phyloP scores from a whole-genome alignment of 2,113 vertebrate genomes.

The Paramormyrops kingsleyae region DNA sequence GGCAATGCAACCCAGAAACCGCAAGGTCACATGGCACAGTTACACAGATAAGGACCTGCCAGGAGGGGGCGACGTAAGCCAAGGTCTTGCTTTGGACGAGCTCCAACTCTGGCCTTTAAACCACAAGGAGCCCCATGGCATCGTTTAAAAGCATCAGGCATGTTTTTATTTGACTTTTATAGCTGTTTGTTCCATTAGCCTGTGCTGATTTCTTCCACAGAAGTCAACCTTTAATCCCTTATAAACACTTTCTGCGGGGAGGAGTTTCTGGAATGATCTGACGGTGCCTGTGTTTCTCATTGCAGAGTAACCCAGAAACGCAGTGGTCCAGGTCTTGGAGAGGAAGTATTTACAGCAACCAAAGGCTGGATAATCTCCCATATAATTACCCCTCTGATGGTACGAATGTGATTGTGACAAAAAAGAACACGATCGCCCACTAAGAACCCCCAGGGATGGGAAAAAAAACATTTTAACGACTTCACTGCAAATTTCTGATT shows the following conservation, averaged over 20 bases:
- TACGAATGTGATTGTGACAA: not conserved
- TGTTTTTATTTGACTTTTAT: not conserved
- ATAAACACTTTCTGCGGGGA: conserved; percentile 6
- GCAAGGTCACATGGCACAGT: not conserved
- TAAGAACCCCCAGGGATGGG: not conserved
- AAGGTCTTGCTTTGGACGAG: not conserved
- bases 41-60: not conserved
- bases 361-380: conserved; percentile 11
- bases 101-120: not conserved
- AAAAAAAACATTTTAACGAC: not conserved
- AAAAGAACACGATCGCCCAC: not conserved
- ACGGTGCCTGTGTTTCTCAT: not conserved
- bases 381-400: conserved; percentile 6
- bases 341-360: conserved; percentile 18
- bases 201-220: conserved; percentile 6
- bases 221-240: not conserved
- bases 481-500: not conserved
- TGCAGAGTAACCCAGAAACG: not conserved
- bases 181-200: conserved; percentile 2
- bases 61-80: not conserved
- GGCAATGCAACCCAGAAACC: not conserved
- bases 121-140: conserved; percentile 11
- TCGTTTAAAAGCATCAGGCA: not conserved
- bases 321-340: conserved; percentile 10
- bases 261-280: not conserved